Evolutionary conservation across 2,797 vertebrate genomes (phyloP).

Genomic region (Coreius guichenoti): DNA sequence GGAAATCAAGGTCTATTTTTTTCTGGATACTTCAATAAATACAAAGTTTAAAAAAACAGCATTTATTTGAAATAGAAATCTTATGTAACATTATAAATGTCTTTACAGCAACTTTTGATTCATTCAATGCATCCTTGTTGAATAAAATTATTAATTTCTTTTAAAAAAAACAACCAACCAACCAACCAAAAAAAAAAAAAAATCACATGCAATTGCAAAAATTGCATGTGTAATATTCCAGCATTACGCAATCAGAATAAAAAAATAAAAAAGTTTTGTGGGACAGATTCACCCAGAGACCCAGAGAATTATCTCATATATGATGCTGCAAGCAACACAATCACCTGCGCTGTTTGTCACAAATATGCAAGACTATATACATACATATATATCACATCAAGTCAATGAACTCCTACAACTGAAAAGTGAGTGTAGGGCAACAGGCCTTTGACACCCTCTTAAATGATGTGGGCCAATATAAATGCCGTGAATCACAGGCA

Average conservation of each 20-base stretch:
- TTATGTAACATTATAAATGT: neutral
- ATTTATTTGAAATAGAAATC: neutral
- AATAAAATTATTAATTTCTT: neutral
- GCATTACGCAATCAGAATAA: neutral
- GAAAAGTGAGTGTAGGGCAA: slow-evolving; percentile 13
- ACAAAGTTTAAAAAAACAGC: neutral
- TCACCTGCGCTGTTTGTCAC: neutral
- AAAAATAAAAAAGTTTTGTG: neutral
- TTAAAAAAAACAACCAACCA: too few relatives aligned
- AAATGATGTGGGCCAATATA: slow-evolving; percentile 45
- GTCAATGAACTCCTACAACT: slow-evolving; percentile 7
- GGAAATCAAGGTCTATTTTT: neutral
- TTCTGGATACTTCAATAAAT: neutral
- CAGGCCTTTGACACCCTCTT: slow-evolving; percentile 35
- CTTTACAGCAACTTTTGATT: neutral
- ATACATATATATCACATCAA: neutral
- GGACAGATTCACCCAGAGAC: too few relatives aligned
- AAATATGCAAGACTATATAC: neutral
- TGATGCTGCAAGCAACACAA: neutral
- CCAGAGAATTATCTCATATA: neutral
- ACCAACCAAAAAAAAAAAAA: too few relatives aligned
- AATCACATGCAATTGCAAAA: too few relatives aligned
- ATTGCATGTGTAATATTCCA: neutral
- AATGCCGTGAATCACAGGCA: slow-evolving; percentile 44
- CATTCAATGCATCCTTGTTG: neutral